Base-by-base conservation (phyloP, 2,888 invertebrate species). In the Drosophila barbarae region DNA sequence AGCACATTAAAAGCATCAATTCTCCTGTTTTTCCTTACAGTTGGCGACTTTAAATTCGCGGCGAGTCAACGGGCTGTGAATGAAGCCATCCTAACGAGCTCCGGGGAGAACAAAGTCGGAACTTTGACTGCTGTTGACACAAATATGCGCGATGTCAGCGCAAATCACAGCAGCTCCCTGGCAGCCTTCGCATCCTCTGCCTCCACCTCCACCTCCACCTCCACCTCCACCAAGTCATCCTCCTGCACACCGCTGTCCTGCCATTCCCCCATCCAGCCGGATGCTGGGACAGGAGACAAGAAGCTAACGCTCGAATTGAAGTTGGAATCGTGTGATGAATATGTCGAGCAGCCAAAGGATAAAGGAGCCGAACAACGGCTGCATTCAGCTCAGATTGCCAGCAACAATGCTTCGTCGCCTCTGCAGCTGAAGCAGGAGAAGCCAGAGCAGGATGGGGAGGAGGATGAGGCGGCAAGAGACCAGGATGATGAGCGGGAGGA, bases 111-210 rank as follows among this genome's bases (percentile, higher is more conserved):
- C 54, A 47, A 59, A 50, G 47, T 56, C 58, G 58, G 55, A 53
- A 58, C 57, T 59, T 49, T 65, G 66, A 71, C 67, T 61, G 59
- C 66, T 65, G 76, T 81, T 81, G 85, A 86, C 86, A 82, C 73
- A 84, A 81, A 79, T 76, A 76, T 74, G 80, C 79, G 75, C 81
- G 70, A 75, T 67, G 87, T 81, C 79, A 84, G 85, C 84, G 59
- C 70, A 74, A 78, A 76, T 74, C 76, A 73, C 65, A 61, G 75
- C 55, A 52, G 68, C 56, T 54, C 65, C 38, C 44, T 54, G 21
- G 46, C 46, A 47, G 32, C 46, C 46, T 47, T 47, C 28, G n/a
- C 53, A 18, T 52, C 47, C 46, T 51, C 38, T 3, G 32, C 15
- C 21, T 42, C 47, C 13, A 3, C 53, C n/a, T 42, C 39, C 34